Evolutionary conservation across 2,113 vertebrate genomes (phyloP), one percentile per base, ranked within the genome.

Genomic region (Climacteris rufus): DNA sequence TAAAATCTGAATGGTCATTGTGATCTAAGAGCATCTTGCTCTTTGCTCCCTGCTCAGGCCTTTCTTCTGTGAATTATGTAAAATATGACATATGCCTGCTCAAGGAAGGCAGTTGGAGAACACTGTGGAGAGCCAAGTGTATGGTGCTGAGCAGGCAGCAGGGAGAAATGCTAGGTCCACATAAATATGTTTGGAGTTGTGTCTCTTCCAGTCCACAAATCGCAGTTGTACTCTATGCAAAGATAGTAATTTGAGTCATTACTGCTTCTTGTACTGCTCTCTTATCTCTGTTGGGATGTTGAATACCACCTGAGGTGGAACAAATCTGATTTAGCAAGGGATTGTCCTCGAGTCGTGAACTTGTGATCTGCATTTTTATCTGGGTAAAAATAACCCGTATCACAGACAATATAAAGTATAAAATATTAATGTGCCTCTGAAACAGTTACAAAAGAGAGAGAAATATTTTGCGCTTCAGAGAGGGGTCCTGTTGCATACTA

Each of bases 201-300:
- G 24, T 9, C 13, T 30, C 30, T 49, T 49, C 0, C 13, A 49
- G 39, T n/a, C 50, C 61, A 25, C 4, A 59, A 64, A 60, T 47
- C 6, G 3, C 15, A 18, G 9, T 22, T 4, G 0, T 31, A 45
- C 28, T 28, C 11, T 45, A 33, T 31, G 19, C 54, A 63, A 5
- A 42, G 5, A 3, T 3, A 45, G 30, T 11, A 15, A 10, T 52
- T 80, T 47, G 8, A 53, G 20, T 82, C 17, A 21, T 56, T 56
- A 13, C 15, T 82, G n/a, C 31, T 70, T 59, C 25, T 27, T 54
- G 18, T 57, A n/a, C 33, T 66, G 18, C 21, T 45, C 30, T 69
- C 5, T 86, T 84, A 16, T 17, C 35, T 50, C 61, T 89, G 13
- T 5, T 65, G 45, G 35, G 37, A 44, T 15, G 19, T 13, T 49